Evolutionary conservation across 2,113 vertebrate species (phyloP).

Genomic region (Platichthys stellatus): DNA sequence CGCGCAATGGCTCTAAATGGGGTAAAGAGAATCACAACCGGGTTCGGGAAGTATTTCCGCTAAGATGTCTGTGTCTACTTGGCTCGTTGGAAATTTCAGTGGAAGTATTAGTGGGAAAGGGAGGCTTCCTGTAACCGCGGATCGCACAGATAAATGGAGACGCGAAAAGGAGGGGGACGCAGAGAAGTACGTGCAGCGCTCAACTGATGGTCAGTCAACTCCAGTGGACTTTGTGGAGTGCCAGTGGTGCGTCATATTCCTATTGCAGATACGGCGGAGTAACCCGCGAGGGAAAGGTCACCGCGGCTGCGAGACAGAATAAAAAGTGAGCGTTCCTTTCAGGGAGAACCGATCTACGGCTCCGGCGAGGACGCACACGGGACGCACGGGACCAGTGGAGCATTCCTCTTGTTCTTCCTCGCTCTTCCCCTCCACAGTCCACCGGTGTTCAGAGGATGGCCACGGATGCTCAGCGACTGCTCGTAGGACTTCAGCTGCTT

Average conservation of each 20-base stretch:
- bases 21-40: constrained; percentile 44
- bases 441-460: constrained; percentile 52
- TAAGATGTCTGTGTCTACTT: constrained; percentile 62
- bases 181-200: constrained; percentile 49
- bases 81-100: constrained; percentile 69
- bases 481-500: constrained; percentile 61
- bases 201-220: constrained; percentile 72
- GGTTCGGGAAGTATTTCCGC: constrained; percentile 57
- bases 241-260: constrained; percentile 68
- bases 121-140: constrained; percentile 76
- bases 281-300: constrained; percentile 82
- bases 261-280: constrained; percentile 69
- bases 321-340: constrained; percentile 77
- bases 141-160: constrained; percentile 71
- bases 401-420: constrained; percentile 34
- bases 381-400: constrained; percentile 40
- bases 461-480: constrained; percentile 48
- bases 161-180: constrained; percentile 63
- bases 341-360: constrained; percentile 43
- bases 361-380: constrained; percentile 34
- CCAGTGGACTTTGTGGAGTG: constrained; percentile 55
- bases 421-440: constrained; percentile 42
- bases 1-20: constrained; percentile 58
- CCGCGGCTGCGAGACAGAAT: constrained; percentile 79
- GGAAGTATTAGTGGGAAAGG: constrained; percentile 66